Evolutionary conservation across 2,797 vertebrate genomes (phyloP), one percentile per base, ranked within the genome.

Genomic region (Podargus strigoides): DNA sequence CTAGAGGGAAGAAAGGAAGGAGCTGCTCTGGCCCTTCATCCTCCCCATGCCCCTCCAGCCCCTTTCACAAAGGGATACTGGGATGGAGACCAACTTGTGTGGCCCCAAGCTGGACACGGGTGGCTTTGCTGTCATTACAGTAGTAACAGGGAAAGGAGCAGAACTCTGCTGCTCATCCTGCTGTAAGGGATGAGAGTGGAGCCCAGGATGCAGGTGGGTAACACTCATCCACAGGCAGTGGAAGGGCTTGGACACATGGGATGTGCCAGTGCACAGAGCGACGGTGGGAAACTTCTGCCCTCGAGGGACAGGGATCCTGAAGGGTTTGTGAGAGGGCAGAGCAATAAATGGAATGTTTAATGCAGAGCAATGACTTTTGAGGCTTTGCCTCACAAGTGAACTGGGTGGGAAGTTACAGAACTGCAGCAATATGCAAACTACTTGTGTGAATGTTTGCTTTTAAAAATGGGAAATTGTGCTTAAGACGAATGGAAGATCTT

Each of bases 11-110:
- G 10, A 5, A 32, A 42, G 24, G 14, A 26, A 23, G 37, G 58
- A 28, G 73, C 28, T 13, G 12, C 32, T 30, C 14, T 26, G 1
- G 44, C 12, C 21, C 20, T 49, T 20, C 5, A 39, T 19, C 34
- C 20, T 44, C 9, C 14, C 20, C 1, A 37, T 28, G 19, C 36
- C 24, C 10, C 34, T 12, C 17, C 30, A 28, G 67, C 21, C 20
- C 8, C 6, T 36, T 13, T 22, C 1, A 17, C 14, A 5, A 42
- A 9, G n/a, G 20, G 12, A 6, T 4, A 6, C 27, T 3, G 49
- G 23, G 18, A 3, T 22, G 59, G 68, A 23, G 47, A 8, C 14
- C 44, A 4, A 14, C 9, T 34, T 6, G 53, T 2, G 26, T 11
- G 21, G 34, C 19, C 23, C 46, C 17, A 3, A 2, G 24, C 7